Conservation (phyloP, 2,888 invertebrate species). For the Amphipyra berbera region DNA sequence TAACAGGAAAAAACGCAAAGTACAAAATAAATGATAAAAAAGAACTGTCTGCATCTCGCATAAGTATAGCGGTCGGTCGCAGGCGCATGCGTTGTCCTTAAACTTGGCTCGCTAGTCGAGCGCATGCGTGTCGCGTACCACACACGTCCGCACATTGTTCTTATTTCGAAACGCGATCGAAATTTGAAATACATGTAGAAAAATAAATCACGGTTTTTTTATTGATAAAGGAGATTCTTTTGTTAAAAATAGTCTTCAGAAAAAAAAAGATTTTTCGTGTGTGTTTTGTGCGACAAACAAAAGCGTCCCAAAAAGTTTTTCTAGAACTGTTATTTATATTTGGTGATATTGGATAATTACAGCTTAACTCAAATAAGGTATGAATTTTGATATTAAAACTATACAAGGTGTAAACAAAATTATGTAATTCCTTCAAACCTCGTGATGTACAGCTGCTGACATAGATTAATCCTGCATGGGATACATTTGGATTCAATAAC, state of each 20-base stretch:
- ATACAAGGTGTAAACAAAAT: no score
- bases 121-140: constrained; percentile 64
- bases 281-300: constrained; percentile 7
- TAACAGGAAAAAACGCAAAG: no score
- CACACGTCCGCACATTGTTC: constrained; percentile 63
- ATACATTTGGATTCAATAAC: no score
- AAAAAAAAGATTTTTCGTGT: background rate
- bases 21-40: background rate
- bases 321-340: background rate
- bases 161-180: constrained; percentile 57
- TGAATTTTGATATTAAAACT: background rate
- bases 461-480: no score
- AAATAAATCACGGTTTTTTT: constrained; percentile 2
- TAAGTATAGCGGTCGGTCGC: constrained; percentile 36
- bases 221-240: background rate
- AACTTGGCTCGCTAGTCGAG: constrained; percentile 71
- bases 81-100: constrained; percentile 70
- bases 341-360: constrained; percentile 18
- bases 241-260: background rate
- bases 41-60: constrained; percentile 34
- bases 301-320: background rate
- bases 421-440: no score
- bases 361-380: constrained; percentile 27
- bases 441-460: no score
- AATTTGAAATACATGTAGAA: constrained; percentile 43